These are phyloP conservation scores for Eretmocerus hayati DNA, from an alignment of 2,888 invertebrate species.

Conservation along the genomic window DNA sequence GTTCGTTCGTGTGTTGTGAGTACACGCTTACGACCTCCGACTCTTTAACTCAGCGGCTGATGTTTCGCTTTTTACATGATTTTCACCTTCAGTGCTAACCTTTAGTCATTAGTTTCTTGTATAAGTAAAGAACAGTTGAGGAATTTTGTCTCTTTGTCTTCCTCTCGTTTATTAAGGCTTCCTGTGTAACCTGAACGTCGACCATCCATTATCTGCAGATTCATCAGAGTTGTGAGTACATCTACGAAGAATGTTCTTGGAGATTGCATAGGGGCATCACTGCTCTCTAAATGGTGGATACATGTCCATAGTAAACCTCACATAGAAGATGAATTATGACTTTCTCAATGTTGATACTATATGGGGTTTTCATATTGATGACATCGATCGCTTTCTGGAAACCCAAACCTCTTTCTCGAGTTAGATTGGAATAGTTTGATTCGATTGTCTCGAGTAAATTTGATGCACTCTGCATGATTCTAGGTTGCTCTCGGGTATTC, in stretches of 20 bases:
- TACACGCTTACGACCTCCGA: conserved; percentile 41
- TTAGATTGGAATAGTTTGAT: no score
- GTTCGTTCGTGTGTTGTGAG: conserved; percentile 45
- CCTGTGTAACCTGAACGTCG: conserved; percentile 22
- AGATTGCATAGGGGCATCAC: no score
- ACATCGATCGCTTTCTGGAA: no score
- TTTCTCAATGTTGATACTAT: no score
- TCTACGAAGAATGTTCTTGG: conserved; percentile 21
- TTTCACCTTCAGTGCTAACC: conserved; percentile 20
- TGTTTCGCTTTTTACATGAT: conserved; percentile 7
- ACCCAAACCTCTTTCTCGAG: no score
- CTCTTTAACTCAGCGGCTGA: conserved; percentile 3
- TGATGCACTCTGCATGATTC: no score
- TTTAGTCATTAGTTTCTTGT: conserved; percentile 12
- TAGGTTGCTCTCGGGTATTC: no score
- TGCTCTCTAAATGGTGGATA: no score
- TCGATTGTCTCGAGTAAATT: no score
- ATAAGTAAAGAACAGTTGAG: conserved; percentile 21
- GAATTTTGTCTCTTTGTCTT: conserved; percentile 23
- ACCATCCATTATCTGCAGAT: conserved; percentile 19
- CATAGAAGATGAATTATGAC: no score
- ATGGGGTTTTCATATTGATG: no score
- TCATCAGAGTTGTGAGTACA: conserved; percentile 25
- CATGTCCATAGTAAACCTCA: no score
- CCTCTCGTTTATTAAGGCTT: conserved; percentile 24